Conservation (phyloP, 2,113 vertebrate genomes). For the Nesospiza acunhae region DNA sequence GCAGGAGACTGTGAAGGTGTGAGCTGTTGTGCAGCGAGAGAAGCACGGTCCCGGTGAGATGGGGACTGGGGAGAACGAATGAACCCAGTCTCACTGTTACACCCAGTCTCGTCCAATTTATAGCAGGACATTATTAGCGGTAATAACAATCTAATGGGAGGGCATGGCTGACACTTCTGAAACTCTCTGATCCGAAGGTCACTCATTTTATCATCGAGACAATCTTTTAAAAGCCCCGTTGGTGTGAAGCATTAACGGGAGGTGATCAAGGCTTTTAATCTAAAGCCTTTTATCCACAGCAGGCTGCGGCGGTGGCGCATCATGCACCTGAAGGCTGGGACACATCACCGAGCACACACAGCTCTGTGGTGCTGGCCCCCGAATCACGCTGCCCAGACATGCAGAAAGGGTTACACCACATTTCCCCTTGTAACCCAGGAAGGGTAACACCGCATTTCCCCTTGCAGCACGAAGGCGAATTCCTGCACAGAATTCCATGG, state of each 20-base stretch:
- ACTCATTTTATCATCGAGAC: constrained; percentile 18
- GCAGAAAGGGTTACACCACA: background rate
- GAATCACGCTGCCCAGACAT: background rate
- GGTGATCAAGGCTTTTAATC: constrained; percentile 33
- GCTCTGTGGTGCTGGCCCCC: background rate
- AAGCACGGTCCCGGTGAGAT: background rate
- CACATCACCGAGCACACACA: background rate
- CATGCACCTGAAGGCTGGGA: background rate
- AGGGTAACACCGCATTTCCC: no score
- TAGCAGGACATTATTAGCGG: background rate
- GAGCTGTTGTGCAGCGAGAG: background rate
- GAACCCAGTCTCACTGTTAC: background rate
- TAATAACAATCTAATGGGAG: constrained; percentile 36
- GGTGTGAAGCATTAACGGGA: background rate
- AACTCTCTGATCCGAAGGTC: constrained; percentile 26
- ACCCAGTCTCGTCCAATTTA: constrained; percentile 14
- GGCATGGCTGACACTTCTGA: background rate
- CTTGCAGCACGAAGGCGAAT: background rate
- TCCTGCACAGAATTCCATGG: background rate
- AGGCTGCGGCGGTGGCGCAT: background rate
- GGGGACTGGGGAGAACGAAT: background rate
- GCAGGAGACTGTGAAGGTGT: background rate
- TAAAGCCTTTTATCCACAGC: background rate
- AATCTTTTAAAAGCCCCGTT: background rate
- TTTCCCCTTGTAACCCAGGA: background rate